phyloP scores from a whole-genome alignment of 92 coral and sea anemone genomes.

The Phenganax stokvisi region DNA sequence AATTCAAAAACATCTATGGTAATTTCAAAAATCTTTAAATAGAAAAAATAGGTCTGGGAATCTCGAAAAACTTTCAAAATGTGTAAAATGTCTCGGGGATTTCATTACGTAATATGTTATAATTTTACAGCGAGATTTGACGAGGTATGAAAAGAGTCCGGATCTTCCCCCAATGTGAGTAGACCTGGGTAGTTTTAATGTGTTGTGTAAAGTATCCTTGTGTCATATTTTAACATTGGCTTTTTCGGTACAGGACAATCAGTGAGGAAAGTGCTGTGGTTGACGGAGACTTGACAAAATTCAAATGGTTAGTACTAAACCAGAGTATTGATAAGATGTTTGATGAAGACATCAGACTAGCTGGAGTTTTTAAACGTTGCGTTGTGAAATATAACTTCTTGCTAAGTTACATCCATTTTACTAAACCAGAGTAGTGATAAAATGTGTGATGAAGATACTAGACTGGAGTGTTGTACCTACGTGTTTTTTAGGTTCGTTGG shows the following conservation, averaged over 20 bases:
- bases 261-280: neutral
- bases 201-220: no score
- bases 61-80: no score
- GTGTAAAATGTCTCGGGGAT: neutral
- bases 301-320: slow-evolving; percentile 1
- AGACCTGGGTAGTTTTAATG: neutral
- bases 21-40: no score
- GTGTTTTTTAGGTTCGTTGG: slow-evolving; percentile 68
- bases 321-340: neutral
- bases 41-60: no score
- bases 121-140: slow-evolving; percentile 4
- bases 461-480: neutral
- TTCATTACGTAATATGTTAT: neutral
- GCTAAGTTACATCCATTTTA: no score
- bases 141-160: slow-evolving; percentile 23
- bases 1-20: no score
- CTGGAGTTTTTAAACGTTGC: no score
- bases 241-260: neutral
- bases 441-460: no score
- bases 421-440: no score
- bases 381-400: no score
- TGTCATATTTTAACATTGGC: neutral
- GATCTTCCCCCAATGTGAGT: slow-evolving; percentile 36
- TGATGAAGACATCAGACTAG: no score
- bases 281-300: slow-evolving; percentile 6